Evolutionary conservation across 2,888 invertebrate species (phyloP).

Genomic region (Dendrolimus pini): DNA sequence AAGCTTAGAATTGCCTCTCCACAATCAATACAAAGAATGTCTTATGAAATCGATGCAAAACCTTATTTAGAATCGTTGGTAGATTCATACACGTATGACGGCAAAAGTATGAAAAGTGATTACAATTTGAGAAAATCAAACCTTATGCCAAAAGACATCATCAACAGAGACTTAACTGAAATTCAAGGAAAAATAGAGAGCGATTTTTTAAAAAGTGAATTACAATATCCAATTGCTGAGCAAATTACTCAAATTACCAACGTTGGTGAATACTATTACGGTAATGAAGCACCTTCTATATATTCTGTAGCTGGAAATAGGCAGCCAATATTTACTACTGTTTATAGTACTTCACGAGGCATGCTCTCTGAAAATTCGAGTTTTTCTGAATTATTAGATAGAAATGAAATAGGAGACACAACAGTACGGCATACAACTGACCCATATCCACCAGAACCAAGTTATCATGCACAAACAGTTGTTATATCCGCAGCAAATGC

Average conservation of each 20-base stretch:
- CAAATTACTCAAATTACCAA: conserved; percentile 47
- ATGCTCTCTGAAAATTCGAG: conserved; percentile 78
- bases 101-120: conserved; percentile 47
- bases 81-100: conserved; percentile 65
- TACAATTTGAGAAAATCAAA: conserved; percentile 42
- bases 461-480: conserved; percentile 76
- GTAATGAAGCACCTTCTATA: conserved; percentile 79
- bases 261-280: conserved; percentile 61
- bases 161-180: conserved; percentile 43
- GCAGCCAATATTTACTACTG: conserved; percentile 83
- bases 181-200: conserved; percentile 46
- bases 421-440: conserved; percentile 45
- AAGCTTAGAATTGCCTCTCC: conserved; percentile 60
- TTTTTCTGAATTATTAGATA: conserved; percentile 83
- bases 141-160: conserved; percentile 37
- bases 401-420: conserved; percentile 66
- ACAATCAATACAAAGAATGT: conserved; percentile 50
- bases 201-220: conserved; percentile 44
- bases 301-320: conserved; percentile 86
- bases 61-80: conserved; percentile 76
- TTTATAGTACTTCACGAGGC: conserved; percentile 82
- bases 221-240: conserved; percentile 37
- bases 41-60: conserved; percentile 59
- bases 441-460: conserved; percentile 74
- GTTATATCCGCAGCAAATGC: conserved; percentile 56